phyloP scores from a whole-genome alignment of 2,113 vertebrate genomes.

The Dicentrarchus labrax region DNA sequence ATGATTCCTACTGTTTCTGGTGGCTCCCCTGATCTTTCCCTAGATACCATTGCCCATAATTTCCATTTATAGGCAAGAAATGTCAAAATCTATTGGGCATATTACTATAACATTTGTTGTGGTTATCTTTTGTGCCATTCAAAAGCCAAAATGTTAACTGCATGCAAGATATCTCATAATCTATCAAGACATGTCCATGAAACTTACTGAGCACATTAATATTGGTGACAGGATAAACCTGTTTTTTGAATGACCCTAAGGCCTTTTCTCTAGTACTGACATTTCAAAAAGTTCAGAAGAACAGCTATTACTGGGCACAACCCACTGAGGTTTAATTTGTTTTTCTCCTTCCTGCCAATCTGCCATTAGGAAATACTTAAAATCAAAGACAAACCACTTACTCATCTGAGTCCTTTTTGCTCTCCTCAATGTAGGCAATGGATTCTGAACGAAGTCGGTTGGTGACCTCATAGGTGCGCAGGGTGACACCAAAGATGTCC shows the following conservation, averaged over 20 bases:
- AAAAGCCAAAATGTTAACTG: not conserved
- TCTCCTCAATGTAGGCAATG: conserved; percentile 98
- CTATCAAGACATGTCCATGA: not conserved
- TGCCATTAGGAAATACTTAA: not conserved
- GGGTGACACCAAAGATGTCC: conserved; percentile 98
- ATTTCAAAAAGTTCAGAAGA: no score
- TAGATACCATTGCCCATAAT: not conserved
- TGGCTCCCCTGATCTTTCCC: not conserved
- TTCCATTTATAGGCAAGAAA: not conserved
- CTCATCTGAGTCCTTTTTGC: conserved; percentile 97
- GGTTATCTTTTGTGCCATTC: not conserved
- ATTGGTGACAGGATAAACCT: not conserved
- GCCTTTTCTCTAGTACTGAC: not conserved
- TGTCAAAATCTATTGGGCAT: not conserved
- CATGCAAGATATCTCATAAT: not conserved
- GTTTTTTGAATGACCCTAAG: not conserved
- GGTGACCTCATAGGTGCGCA: conserved; percentile 98
- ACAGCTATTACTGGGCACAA: no score
- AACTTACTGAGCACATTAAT: not conserved
- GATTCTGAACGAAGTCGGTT: conserved; percentile 98
- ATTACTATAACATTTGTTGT: not conserved
- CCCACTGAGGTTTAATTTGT: no score
- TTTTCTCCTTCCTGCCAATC: not conserved
- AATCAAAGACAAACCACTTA: conserved; percentile 78
- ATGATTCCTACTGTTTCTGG: not conserved